These are phyloP conservation scores for Proterorhinus semilunaris DNA, from an alignment of 2,113 vertebrate genomes.

Conservation along the genomic window DNA sequence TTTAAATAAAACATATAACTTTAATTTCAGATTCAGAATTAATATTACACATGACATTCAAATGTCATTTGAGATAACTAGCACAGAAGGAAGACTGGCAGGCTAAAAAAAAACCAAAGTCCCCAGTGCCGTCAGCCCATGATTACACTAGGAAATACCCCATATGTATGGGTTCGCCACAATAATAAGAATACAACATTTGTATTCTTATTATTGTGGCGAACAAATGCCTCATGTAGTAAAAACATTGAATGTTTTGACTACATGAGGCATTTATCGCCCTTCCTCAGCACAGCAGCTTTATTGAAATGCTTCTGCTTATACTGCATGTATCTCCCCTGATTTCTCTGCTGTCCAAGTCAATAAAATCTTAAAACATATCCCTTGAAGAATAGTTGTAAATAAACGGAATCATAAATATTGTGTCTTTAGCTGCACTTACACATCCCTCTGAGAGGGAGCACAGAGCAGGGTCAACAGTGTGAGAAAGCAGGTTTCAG, in stretches of 20 bases:
- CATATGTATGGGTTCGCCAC: background rate
- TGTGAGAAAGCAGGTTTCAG: conserved; percentile 30
- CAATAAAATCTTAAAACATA: conserved; percentile 4
- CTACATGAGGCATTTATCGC: too few species aligned
- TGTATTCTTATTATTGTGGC: too few species aligned
- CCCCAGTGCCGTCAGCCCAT: conserved; percentile 1
- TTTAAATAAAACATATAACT: too few species aligned
- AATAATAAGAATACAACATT: too few species aligned
- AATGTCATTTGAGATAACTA: conserved; percentile 62
- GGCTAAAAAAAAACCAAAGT: conserved; percentile 23
- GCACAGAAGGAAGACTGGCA: conserved; percentile 39
- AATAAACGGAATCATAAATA: background rate
- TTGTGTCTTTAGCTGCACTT: conserved; percentile 26
- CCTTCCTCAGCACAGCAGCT: conserved; percentile 25
- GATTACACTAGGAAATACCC: too few species aligned
- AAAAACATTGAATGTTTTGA: too few species aligned
- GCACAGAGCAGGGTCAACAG: conserved; percentile 37
- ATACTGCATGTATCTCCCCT: background rate
- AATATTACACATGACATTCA: conserved; percentile 25
- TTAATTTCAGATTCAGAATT: too few species aligned
- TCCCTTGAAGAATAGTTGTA: conserved; percentile 19
- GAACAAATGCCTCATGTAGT: too few species aligned
- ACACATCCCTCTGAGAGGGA: conserved; percentile 30
- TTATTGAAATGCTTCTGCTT: conserved; percentile 30
- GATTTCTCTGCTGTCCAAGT: background rate